Conservation (phyloP, 2,113 vertebrate species). For the Sisor rabdophorus region DNA sequence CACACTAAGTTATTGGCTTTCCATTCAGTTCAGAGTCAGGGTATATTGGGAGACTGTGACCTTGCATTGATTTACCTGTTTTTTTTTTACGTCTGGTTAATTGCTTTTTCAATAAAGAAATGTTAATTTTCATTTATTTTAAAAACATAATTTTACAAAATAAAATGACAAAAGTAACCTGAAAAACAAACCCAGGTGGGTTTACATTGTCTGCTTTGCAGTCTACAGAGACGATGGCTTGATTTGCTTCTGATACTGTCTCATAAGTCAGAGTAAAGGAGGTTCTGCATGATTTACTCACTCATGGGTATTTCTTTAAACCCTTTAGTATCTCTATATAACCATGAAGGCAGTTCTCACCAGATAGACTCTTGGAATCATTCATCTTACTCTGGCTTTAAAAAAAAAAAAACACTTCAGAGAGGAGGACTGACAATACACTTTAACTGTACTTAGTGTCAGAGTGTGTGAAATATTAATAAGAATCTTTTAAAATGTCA, state of each 20-base stretch:
- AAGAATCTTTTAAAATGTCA: background rate
- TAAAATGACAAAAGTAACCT: background rate
- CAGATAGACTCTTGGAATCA: background rate
- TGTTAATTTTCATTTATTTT: no score
- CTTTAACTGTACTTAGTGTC: background rate
- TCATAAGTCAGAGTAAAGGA: background rate
- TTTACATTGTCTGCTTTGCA: background rate
- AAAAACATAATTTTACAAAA: background rate
- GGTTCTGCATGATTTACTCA: background rate
- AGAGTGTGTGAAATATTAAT: background rate
- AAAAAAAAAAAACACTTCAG: background rate
- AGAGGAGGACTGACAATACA: background rate
- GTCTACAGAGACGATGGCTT: background rate
- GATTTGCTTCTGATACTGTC: background rate
- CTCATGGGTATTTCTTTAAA: constrained; percentile 1
- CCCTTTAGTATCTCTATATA: constrained; percentile 23
- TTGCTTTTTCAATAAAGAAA: no score
- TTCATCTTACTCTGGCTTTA: constrained; percentile 15
- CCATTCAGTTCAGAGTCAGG: no score
- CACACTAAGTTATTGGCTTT: background rate
- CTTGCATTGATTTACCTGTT: background rate
- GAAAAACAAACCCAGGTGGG: background rate
- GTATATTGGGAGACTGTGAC: background rate
- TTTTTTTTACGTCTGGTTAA: background rate
- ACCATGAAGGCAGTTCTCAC: background rate